Percentiles rank a stretch among this genome's conserved stretches.
Conservation (phyloP, 2,888 invertebrate species). For the Harpagoxenus sublaevis region DNA sequence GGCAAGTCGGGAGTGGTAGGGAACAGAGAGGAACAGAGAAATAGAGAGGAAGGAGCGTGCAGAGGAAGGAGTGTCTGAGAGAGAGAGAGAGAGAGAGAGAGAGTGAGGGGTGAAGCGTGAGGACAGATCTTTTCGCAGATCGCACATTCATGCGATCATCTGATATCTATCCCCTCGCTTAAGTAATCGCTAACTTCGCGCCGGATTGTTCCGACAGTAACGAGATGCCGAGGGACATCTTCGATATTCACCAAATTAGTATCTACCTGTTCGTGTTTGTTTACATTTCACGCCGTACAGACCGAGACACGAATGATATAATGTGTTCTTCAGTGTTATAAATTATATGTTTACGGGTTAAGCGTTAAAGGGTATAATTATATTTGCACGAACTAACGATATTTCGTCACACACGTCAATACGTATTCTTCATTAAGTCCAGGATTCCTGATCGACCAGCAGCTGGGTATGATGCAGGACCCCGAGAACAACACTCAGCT, state of each 20-base stretch:
- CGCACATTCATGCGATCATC: constrained; percentile 25
- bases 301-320: neutral
- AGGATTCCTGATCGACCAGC: constrained; percentile 81
- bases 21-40: constrained; percentile 57
- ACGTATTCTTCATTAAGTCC: constrained; percentile 20
- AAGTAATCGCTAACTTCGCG: neutral
- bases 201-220: neutral
- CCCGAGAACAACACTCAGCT: constrained; percentile 87
- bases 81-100: constrained; percentile 50
- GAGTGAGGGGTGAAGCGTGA: constrained; percentile 45
- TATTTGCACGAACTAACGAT: neutral
- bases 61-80: constrained; percentile 52
- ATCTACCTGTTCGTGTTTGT: neutral
- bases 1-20: constrained; percentile 49
- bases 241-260: neutral
- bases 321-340: neutral
- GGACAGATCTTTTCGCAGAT: constrained; percentile 46
- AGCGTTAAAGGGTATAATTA: neutral
- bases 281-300: neutral
- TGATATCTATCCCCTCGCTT: neutral
- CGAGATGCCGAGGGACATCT: neutral
- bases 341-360: neutral
- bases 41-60: constrained; percentile 60
- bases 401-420: neutral
- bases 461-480: constrained; percentile 86